These are phyloP conservation scores for Caenorhabditis parvicauda DNA, from an alignment of 2,888 invertebrate species.

Conservation along the genomic window DNA sequence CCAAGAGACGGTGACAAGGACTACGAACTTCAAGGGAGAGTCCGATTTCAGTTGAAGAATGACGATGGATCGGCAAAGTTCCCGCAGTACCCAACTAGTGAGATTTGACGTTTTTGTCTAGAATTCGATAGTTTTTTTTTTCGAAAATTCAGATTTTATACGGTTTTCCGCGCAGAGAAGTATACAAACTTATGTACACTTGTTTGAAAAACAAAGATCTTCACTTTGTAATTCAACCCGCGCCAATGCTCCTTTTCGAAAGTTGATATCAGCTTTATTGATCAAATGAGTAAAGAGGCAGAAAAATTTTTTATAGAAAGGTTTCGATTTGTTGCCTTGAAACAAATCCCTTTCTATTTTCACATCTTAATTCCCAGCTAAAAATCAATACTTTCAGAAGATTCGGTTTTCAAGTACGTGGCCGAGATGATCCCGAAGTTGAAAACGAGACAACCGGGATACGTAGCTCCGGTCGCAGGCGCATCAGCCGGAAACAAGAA, in stretches of 20 bases:
- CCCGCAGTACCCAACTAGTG: slow-evolving; percentile 39
- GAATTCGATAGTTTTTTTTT: not conserved
- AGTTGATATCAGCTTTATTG: too few relatives aligned
- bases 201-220: not conserved
- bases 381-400: slow-evolving; percentile 49
- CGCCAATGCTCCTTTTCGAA: too few relatives aligned
- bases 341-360: not conserved
- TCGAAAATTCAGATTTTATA: too few relatives aligned
- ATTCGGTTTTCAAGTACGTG: slow-evolving; percentile 39
- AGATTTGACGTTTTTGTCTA: slow-evolving; percentile 9
- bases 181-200: not conserved
- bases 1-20: slow-evolving; percentile 88
- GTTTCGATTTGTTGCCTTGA: too few relatives aligned
- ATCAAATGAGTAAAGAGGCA: too few relatives aligned
- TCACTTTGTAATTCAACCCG: too few relatives aligned
- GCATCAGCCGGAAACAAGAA: slow-evolving; percentile 15
- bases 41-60: slow-evolving; percentile 81
- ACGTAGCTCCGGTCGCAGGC: slow-evolving; percentile 20
- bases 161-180: too few relatives aligned
- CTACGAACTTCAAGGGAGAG: slow-evolving; percentile 77
- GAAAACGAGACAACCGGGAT: slow-evolving; percentile 54
- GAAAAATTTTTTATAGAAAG: too few relatives aligned
- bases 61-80: slow-evolving; percentile 55
- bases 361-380: not conserved
- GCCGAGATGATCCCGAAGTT: slow-evolving; percentile 60